phyloP scores from a whole-genome alignment of 2,888 invertebrate genomes.

The Acronicta leporina region DNA sequence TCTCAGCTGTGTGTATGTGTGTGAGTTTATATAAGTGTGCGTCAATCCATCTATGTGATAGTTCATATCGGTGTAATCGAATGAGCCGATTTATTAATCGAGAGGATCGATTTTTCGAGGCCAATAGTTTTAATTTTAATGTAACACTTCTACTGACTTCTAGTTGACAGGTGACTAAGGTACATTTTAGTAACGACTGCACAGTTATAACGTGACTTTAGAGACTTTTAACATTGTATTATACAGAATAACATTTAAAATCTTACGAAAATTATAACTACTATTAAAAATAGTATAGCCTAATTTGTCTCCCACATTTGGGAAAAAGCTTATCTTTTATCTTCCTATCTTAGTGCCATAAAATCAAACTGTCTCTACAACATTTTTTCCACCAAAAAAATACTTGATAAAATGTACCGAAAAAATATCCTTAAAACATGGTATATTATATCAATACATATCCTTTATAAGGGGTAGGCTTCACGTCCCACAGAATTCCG shows the following conservation, averaged over 20 bases:
- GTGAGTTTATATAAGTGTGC: slow-evolving; percentile 27
- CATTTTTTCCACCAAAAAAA: slow-evolving; percentile 15
- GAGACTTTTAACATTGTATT: too few relatives aligned
- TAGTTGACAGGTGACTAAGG: too few relatives aligned
- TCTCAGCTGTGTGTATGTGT: slow-evolving; percentile 43
- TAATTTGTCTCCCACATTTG: too few relatives aligned
- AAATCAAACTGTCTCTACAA: slow-evolving; percentile 6
- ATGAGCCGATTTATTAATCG: slow-evolving; percentile 17
- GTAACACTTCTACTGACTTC: too few relatives aligned
- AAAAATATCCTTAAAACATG: slow-evolving; percentile 23
- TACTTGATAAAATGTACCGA: slow-evolving; percentile 39
- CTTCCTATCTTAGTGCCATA: neutral
- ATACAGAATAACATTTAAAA: too few relatives aligned
- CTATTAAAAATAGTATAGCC: too few relatives aligned
- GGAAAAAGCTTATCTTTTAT: too few relatives aligned
- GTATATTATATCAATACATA: slow-evolving; percentile 36
- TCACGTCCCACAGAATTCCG: slow-evolving; percentile 28
- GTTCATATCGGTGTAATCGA: slow-evolving; percentile 32
- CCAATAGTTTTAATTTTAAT: too few relatives aligned
- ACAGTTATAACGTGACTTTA: too few relatives aligned
- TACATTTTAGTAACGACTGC: too few relatives aligned
- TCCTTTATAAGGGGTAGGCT: slow-evolving; percentile 9
- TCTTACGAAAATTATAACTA: too few relatives aligned
- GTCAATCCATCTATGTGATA: slow-evolving; percentile 17
- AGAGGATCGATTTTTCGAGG: neutral